Evolutionary conservation across 2,888 invertebrate species (phyloP).

Genomic region (Mesoligia furuncula): DNA sequence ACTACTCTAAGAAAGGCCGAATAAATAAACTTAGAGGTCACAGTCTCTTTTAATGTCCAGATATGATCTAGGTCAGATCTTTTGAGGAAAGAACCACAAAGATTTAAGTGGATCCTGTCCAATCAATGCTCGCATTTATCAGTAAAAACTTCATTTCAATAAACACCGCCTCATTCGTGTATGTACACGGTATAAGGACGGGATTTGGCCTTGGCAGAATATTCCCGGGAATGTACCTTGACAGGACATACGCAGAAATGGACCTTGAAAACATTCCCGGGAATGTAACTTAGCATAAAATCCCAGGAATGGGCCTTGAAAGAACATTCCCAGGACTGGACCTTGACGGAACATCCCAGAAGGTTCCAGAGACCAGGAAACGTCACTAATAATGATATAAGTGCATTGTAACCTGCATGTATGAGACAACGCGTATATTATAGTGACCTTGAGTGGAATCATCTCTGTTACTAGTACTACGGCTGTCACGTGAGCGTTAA

Average conservation of each 20-base stretch:
- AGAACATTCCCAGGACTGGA: background rate
- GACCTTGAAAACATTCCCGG: constrained; percentile 4
- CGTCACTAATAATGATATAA: constrained; percentile 12
- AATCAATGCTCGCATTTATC: background rate
- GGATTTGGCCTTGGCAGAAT: background rate
- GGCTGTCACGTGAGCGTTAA: constrained; percentile 58
- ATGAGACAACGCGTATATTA: constrained; percentile 29
- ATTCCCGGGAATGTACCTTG: background rate
- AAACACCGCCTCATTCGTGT: background rate
- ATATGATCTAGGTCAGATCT: background rate
- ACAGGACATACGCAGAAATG: background rate
- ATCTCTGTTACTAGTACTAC: constrained; percentile 48
- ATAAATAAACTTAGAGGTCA: background rate
- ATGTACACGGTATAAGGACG: background rate
- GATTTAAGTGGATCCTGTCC: background rate
- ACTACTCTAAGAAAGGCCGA: background rate
- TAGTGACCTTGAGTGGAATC: constrained; percentile 48
- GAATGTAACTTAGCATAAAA: background rate
- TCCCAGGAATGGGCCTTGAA: background rate
- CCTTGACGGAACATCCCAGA: constrained; percentile 10
- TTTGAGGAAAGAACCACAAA: background rate
- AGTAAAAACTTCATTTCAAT: too few relatives aligned
- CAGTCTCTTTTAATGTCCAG: too few relatives aligned
- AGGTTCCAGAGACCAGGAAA: constrained; percentile 28
- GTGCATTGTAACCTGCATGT: constrained; percentile 29